phyloP scores from a whole-genome alignment of 2,888 invertebrate genomes.

The Glaucopsyche alexis region DNA sequence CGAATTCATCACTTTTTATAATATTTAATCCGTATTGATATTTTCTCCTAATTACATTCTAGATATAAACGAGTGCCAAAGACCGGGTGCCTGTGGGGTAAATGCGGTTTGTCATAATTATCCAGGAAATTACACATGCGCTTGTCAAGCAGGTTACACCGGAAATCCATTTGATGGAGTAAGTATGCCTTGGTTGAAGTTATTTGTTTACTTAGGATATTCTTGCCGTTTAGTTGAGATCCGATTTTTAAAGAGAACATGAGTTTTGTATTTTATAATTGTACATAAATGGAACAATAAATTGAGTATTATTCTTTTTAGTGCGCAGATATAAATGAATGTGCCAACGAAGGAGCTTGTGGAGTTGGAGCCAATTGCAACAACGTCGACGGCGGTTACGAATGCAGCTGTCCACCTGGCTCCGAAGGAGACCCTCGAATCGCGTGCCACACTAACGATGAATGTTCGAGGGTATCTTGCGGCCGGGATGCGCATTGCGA shows the following conservation, averaged over 20 bases:
- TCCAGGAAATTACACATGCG: constrained; percentile 93
- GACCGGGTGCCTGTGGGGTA: constrained; percentile 89
- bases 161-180: constrained; percentile 87
- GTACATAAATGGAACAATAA: constrained; percentile 7
- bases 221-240: no score
- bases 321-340: constrained; percentile 93
- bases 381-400: constrained; percentile 88
- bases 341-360: constrained; percentile 85
- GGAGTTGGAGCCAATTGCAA: constrained; percentile 89
- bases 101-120: constrained; percentile 91
- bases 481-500: constrained; percentile 89
- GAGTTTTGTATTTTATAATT: neutral
- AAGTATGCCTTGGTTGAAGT: constrained; percentile 44
- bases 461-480: constrained; percentile 87
- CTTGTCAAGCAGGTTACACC: constrained; percentile 89
- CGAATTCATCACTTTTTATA: neutral
- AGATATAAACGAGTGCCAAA: constrained; percentile 94
- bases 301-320: constrained; percentile 46
- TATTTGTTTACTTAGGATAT: neutral
- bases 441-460: constrained; percentile 87
- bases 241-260: neutral
- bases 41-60: constrained; percentile 42
- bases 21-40: neutral
- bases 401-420: constrained; percentile 91
- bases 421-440: constrained; percentile 88